These are phyloP conservation scores for Abramis brama DNA, from an alignment of 2,113 vertebrate genomes.

Conservation along the genomic window DNA sequence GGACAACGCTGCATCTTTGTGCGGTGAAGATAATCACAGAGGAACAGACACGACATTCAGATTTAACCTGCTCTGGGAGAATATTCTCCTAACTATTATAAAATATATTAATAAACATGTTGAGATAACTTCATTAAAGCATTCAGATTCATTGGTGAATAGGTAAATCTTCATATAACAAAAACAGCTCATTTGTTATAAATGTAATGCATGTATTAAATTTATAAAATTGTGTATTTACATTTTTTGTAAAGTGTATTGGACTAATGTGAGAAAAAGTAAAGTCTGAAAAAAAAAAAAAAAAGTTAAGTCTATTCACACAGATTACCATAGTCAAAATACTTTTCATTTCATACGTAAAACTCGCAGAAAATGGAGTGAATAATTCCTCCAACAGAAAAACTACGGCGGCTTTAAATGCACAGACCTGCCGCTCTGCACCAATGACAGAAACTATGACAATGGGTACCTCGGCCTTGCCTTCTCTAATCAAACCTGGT, in stretches of 20 bases:
- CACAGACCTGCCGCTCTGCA: neutral
- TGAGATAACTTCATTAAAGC: neutral
- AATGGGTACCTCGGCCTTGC: slow-evolving; percentile 38
- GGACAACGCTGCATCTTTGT: slow-evolving; percentile 17
- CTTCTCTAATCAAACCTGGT: slow-evolving; percentile 50
- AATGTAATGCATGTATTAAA: neutral
- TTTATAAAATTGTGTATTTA: neutral
- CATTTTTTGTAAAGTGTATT: neutral
- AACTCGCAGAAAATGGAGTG: neutral
- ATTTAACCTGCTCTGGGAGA: slow-evolving; percentile 2
- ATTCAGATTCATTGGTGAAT: neutral
- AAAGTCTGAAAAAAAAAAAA: neutral
- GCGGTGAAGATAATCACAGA: slow-evolving; percentile 3
- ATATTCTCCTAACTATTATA: neutral
- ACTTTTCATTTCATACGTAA: neutral
- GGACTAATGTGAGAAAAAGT: neutral
- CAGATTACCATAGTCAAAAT: neutral
- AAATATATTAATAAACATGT: neutral
- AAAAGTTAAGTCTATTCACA: neutral
- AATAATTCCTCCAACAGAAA: neutral
- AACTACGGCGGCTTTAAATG: neutral
- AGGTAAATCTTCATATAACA: neutral
- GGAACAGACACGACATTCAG: slow-evolving; percentile 31
- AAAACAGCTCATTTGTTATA: neutral
- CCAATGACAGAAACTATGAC: slow-evolving; percentile 7